Percentiles rank a stretch among this genome's conserved stretches.
These are phyloP conservation scores for Tauraco erythrolophus DNA, from an alignment of 2,113 vertebrate genomes.

Conservation along the genomic window DNA sequence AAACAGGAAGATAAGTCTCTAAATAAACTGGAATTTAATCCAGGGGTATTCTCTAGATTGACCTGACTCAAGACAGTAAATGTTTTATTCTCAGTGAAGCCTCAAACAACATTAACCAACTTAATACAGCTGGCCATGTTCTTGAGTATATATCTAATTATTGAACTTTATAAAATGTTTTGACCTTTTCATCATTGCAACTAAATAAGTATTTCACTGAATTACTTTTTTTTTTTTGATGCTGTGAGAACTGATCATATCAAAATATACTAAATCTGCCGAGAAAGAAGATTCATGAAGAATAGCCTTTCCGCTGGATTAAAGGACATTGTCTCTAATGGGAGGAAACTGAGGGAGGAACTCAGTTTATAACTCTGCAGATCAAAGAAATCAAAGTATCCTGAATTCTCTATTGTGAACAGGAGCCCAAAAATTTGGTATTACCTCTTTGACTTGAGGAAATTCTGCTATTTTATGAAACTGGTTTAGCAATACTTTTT, in stretches of 20 bases:
- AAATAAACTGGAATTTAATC: constrained; percentile 48
- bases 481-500: not conserved
- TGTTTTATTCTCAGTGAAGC: not conserved
- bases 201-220: not conserved
- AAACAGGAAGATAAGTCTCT: constrained; percentile 15
- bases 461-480: not conserved
- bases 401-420: not conserved
- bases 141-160: not conserved
- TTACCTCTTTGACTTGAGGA: not conserved
- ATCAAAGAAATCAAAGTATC: not conserved
- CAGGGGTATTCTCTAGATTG: not conserved
- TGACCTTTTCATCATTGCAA: not conserved
- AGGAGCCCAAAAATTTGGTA: not conserved
- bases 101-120: not conserved
- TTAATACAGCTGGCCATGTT: not conserved
- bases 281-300: not conserved
- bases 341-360: not conserved
- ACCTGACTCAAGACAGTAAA: not conserved
- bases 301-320: not conserved
- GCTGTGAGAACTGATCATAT: not conserved
- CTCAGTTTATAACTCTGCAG: not conserved
- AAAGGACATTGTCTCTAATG: not conserved
- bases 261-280: not conserved
- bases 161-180: not conserved
- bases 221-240: not conserved